Conservation (phyloP, 2,113 vertebrate species). For the Aythya baeri region DNA sequence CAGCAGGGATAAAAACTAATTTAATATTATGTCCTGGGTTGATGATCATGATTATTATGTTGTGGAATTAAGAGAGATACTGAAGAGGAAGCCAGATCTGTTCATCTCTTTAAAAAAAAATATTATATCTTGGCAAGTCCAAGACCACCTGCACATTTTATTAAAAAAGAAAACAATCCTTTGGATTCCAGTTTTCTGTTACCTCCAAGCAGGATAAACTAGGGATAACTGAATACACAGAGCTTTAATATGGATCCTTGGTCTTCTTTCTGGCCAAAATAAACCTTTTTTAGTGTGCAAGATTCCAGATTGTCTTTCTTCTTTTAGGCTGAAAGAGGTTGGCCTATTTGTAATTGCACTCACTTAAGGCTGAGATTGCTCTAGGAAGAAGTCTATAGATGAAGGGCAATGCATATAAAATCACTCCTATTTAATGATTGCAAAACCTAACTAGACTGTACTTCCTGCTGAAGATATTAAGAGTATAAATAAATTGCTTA, state of each 20-base stretch:
- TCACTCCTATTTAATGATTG: slow-evolving; percentile 17
- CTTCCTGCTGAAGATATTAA: slow-evolving; percentile 38
- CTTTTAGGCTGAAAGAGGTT: background rate
- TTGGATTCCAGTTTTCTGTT: background rate
- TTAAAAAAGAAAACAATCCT: background rate
- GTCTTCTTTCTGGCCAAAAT: background rate
- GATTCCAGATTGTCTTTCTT: background rate
- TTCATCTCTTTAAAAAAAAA: background rate
- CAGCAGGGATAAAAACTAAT: background rate
- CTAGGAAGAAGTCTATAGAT: slow-evolving; percentile 6
- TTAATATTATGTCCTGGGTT: background rate
- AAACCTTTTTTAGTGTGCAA: background rate
- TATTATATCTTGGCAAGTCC: background rate
- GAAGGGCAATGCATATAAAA: slow-evolving; percentile 3
- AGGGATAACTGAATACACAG: background rate
- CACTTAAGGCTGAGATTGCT: background rate
- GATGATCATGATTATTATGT: background rate
- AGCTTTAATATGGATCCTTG: background rate
- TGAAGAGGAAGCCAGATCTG: background rate
- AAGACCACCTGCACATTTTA: background rate
- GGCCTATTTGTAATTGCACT: background rate
- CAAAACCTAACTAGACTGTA: slow-evolving; percentile 11
- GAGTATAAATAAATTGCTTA: slow-evolving; percentile 53
- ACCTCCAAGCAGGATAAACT: background rate
- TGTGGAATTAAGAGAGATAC: slow-evolving; percentile 5